These are phyloP conservation scores for Agonopterix alstromeriana DNA, from an alignment of 2,888 invertebrate genomes.

Conservation along the genomic window DNA sequence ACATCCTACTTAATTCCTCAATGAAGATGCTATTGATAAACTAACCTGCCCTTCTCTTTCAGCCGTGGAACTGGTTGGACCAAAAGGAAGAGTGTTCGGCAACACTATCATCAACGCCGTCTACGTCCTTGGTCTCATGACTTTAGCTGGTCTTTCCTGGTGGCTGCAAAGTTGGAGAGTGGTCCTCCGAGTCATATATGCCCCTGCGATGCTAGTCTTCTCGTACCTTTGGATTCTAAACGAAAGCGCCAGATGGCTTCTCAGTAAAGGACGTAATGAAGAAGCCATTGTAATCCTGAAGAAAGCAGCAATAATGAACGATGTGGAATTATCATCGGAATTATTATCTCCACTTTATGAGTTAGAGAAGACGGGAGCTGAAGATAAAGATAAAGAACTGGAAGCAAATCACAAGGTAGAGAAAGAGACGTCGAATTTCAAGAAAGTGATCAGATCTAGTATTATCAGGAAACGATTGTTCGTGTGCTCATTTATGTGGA, in stretches of 20 bases:
- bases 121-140: constrained; percentile 83
- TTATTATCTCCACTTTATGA: constrained; percentile 50
- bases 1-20: too few relatives aligned
- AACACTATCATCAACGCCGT: constrained; percentile 83
- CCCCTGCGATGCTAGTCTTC: constrained; percentile 81
- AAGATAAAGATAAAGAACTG: constrained; percentile 11
- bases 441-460: constrained; percentile 70
- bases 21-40: too few relatives aligned
- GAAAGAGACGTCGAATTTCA: constrained; percentile 33
- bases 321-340: constrained; percentile 60
- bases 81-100: constrained; percentile 83
- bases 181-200: constrained; percentile 80
- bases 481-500: constrained; percentile 85
- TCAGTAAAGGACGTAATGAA: constrained; percentile 80
- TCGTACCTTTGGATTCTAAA: constrained; percentile 83
- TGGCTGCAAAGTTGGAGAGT: constrained; percentile 82
- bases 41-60: constrained; percentile 26
- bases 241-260: constrained; percentile 86
- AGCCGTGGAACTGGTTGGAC: constrained; percentile 89
- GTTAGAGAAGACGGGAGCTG: constrained; percentile 22
- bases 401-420: constrained; percentile 16
- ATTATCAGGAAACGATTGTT: constrained; percentile 75
- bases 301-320: constrained; percentile 81
- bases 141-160: constrained; percentile 82
- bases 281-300: constrained; percentile 79